These are phyloP conservation scores for Eptesicus fuscus DNA, from an alignment of 2,113 vertebrate genomes.

Conservation along the genomic window DNA sequence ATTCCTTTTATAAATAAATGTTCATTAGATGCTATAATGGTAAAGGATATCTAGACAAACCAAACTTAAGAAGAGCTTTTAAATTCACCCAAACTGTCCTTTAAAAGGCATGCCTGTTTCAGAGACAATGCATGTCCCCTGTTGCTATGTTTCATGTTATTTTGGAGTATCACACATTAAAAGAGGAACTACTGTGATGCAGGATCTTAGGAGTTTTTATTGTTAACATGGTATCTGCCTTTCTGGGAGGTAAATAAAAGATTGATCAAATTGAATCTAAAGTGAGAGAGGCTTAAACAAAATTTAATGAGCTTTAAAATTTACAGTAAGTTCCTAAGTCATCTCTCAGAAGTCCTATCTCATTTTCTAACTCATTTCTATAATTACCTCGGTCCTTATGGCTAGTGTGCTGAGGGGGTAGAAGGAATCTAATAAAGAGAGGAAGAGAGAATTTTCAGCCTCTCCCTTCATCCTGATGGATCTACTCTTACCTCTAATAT, in stretches of 20 bases:
- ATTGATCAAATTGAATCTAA: neutral
- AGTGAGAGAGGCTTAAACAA: neutral
- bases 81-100: neutral
- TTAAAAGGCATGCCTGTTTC: neutral
- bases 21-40: neutral
- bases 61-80: neutral
- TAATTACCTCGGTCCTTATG: neutral
- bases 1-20: neutral
- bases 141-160: neutral
- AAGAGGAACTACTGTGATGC: neutral
- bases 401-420: neutral
- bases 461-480: neutral
- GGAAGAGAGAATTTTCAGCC: neutral
- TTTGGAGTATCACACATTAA: neutral
- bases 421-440: neutral
- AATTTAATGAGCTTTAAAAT: neutral
- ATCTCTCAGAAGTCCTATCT: neutral
- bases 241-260: neutral
- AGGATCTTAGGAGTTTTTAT: neutral
- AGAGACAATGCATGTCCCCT: neutral
- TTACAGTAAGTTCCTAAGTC: neutral
- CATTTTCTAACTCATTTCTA: neutral
- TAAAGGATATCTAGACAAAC: neutral
- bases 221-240: neutral
- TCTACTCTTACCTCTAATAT: neutral